Conservation (phyloP, 1,140 invertebrate species). For the Geopemphigus sp. region DNA sequence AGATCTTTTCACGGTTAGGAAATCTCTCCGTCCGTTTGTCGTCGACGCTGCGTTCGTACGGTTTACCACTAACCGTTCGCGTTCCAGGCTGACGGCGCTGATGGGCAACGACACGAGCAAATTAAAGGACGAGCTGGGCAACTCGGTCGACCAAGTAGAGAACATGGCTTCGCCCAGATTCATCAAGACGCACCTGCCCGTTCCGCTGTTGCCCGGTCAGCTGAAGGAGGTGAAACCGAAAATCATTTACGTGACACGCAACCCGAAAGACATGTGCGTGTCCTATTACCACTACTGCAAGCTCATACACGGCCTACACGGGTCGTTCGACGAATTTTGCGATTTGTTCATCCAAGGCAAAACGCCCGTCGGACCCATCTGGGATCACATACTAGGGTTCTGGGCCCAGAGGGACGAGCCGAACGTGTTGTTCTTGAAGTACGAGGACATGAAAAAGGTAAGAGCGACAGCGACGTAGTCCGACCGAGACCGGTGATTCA, state of each 20-base stretch:
- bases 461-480: too few relatives aligned
- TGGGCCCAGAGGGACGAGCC: slow-evolving; percentile 57
- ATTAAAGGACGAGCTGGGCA: slow-evolving; percentile 58
- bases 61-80: too few relatives aligned
- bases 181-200: slow-evolving; percentile 78
- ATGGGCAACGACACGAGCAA: slow-evolving; percentile 58
- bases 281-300: slow-evolving; percentile 86
- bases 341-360: slow-evolving; percentile 72
- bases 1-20: too few relatives aligned
- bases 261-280: slow-evolving; percentile 91
- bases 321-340: slow-evolving; percentile 77
- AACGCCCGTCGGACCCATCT: slow-evolving; percentile 55
- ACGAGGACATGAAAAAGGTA: slow-evolving; percentile 58
- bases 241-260: slow-evolving; percentile 85
- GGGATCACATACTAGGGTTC: slow-evolving; percentile 55
- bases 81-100: slow-evolving; percentile 57
- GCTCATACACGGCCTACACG: slow-evolving; percentile 68
- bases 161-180: slow-evolving; percentile 68
- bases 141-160: slow-evolving; percentile 69
- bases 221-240: slow-evolving; percentile 70
- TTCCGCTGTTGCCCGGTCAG: slow-evolving; percentile 67
- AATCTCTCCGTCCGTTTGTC: too few relatives aligned
- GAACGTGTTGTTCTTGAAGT: slow-evolving; percentile 60
- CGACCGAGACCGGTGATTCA: too few relatives aligned
- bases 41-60: too few relatives aligned